Base-by-base conservation (phyloP, 1,140 invertebrate species). In the Watersipora subatra region DNA sequence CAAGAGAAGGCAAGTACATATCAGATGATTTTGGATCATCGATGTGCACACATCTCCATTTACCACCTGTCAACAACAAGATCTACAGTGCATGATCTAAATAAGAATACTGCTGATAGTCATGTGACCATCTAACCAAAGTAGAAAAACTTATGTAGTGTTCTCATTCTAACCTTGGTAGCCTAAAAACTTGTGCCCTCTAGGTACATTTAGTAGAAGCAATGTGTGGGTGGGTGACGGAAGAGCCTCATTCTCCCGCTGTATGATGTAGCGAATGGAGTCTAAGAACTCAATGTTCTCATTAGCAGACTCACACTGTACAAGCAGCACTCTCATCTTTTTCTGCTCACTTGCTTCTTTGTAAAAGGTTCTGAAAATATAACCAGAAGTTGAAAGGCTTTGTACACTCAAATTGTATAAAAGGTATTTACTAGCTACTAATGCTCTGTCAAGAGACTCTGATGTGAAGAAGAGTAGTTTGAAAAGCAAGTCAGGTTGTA, bases 241-340 rank as follows among this genome's bases (percentile, higher is more conserved):
- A 12, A n/a, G 7, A 46, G 34, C 34, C 34, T 46, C 34, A 46
- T n/a, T 46, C 27, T 73, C 69, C 67, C 73, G 71, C 61, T 67
- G 62, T 26, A 75, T 67, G 66, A 67, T 70, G 65, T 73, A 73
- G 28, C 74, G 67, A 19, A 74, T 73, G 69, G 74, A 73, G 24
- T 73, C 73, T 7, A 78, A 68, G 28, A 77, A 66, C 29, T 70
- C 72, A 12, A 67, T 64, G 64, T 76, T 72, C n/a, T 67, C 46
- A 30, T 73, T 69, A n/a, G 73, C 74, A 66, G 71, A 72, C 30
- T 76, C 75, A 69, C 74, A 74, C 57, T 77, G 76, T 26, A 78
- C 63, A 24, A 78, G 62, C 28, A 78, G 59, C 17, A 78, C 56
- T n/a, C 64, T 69, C 26, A 64, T 65, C 17, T 62, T 58, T 1